A percentile compares a stretch with the other conserved stretches of the same genome.
Conservation (phyloP, 2,113 vertebrate genomes). For the Aegotheles bennettii region DNA sequence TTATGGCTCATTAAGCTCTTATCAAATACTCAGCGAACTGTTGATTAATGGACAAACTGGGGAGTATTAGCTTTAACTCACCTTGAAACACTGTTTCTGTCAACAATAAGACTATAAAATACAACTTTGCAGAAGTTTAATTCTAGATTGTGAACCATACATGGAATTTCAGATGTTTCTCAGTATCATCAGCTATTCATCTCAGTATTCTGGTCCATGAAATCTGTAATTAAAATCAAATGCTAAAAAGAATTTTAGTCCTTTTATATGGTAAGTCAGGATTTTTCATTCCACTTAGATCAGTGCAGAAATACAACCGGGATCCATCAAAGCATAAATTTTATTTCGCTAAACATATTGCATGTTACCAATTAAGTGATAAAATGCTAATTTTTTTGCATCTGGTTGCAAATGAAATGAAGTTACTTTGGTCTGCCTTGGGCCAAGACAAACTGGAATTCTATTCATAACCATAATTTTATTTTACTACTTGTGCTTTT, state of each 20-base stretch:
- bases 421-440: neutral
- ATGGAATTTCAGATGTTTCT: neutral
- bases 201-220: neutral
- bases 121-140: neutral
- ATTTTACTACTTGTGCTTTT: neutral
- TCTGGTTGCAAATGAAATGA: neutral
- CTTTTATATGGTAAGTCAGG: conserved; percentile 33
- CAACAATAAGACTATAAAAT: neutral
- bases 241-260: neutral
- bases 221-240: conserved; percentile 47
- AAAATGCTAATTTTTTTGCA: neutral
- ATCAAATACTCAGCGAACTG: conserved; percentile 34
- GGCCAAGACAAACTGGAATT: conserved; percentile 11
- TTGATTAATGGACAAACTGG: conserved; percentile 12
- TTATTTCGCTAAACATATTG: conserved; percentile 20
- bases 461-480: neutral
- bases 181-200: conserved; percentile 11
- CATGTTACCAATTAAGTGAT: neutral
- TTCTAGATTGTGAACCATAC: neutral
- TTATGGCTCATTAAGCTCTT: conserved; percentile 12
- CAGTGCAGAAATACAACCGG: neutral
- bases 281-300: neutral
- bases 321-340: conserved; percentile 9
- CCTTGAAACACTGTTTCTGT: neutral
- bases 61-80: conserved; percentile 19